Evolutionary conservation across 2,113 vertebrate genomes (phyloP).

Genomic region (Chaetorhynchus papuensis): DNA sequence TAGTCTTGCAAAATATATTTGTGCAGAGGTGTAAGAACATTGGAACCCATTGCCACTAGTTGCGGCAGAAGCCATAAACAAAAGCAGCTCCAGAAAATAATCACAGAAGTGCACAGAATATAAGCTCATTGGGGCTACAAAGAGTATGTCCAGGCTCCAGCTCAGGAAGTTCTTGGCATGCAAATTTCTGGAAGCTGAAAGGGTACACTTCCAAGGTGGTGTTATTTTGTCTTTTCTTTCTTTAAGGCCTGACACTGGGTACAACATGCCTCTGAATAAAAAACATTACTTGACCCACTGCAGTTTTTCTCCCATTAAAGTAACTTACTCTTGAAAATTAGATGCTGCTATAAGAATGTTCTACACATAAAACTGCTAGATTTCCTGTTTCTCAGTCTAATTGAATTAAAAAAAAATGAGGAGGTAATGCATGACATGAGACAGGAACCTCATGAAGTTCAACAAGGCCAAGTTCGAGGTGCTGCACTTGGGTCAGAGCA

Average conservation of each 20-base stretch:
- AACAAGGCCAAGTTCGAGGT: no score
- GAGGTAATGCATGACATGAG: background rate
- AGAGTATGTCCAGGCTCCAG: background rate
- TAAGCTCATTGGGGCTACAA: background rate
- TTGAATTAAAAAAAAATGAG: background rate
- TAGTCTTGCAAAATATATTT: background rate
- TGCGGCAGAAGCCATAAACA: background rate
- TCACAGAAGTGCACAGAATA: background rate
- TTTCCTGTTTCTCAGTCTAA: background rate
- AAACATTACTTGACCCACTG: background rate
- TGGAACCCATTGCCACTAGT: background rate
- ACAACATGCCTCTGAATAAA: background rate
- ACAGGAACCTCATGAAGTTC: background rate
- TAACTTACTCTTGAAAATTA: background rate
- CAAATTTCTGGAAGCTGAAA: background rate
- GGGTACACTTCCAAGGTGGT: background rate
- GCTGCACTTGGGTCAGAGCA: background rate
- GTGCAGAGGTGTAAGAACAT: fast-evolving
- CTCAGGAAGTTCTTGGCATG: background rate
- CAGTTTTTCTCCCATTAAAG: background rate
- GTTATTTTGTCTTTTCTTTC: background rate
- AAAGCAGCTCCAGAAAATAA: background rate
- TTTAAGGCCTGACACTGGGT: background rate
- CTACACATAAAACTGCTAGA: background rate
- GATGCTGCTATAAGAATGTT: background rate